These are phyloP conservation scores for Latrodectus geometricus DNA, from an alignment of 1,140 invertebrate species.

Conservation along the genomic window DNA sequence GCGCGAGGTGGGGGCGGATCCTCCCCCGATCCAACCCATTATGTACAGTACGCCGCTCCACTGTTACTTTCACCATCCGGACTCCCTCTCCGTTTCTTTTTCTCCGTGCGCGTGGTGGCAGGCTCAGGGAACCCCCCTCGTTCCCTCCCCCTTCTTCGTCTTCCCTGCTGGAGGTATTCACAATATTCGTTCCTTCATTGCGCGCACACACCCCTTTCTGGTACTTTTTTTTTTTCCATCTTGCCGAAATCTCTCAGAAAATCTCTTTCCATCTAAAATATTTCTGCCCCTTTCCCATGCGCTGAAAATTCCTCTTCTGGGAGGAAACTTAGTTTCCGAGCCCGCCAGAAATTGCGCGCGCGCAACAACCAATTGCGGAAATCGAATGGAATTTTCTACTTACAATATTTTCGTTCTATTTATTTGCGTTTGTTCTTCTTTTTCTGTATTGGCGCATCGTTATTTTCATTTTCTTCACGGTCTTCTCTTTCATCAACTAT, in stretches of 20 bases:
- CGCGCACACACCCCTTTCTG: background rate
- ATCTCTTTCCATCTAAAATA: conserved; percentile 11
- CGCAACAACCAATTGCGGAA: conserved; percentile 21
- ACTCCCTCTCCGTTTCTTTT: background rate
- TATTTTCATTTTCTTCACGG: background rate
- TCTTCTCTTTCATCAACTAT: background rate
- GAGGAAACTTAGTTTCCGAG: background rate
- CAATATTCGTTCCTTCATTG: conserved; percentile 33
- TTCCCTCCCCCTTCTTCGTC: background rate
- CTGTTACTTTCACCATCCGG: conserved; percentile 42
- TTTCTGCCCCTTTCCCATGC: conserved; percentile 8
- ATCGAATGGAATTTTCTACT: conserved; percentile 15
- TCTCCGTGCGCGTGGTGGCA: background rate
- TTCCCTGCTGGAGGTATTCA: conserved; percentile 16
- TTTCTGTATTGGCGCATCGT: background rate
- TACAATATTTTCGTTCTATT: background rate
- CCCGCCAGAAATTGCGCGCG: background rate
- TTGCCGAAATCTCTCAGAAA: background rate
- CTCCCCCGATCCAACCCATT: conserved; percentile 7
- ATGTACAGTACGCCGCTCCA: conserved; percentile 21
- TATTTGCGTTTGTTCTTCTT: background rate
- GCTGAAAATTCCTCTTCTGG: background rate
- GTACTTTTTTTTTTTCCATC: background rate
- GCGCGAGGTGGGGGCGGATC: conserved; percentile 27
- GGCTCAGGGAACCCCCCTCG: background rate